Evolutionary conservation across 1,140 invertebrate species (phyloP).

Genomic region (Aphelinus atriplicis): DNA sequence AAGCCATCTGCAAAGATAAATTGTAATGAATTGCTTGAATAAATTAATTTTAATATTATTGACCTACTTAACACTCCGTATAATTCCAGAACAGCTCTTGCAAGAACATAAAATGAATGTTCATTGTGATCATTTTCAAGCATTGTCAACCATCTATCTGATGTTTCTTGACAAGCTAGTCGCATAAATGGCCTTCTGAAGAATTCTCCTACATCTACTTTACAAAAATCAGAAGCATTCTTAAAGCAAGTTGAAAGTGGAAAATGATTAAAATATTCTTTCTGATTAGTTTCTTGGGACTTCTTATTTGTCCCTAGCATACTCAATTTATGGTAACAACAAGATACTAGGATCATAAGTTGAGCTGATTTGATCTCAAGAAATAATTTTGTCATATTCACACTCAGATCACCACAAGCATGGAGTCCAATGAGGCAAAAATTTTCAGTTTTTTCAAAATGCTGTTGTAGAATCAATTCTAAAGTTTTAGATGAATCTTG

Average conservation of each 20-base stretch:
- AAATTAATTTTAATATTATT: conserved; percentile 26
- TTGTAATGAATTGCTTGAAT: background rate
- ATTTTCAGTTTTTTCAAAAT: conserved; percentile 54
- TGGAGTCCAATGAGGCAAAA: conserved; percentile 78
- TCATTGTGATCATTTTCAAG: conserved; percentile 58
- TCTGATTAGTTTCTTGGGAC: conserved; percentile 29
- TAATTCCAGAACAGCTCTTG: conserved; percentile 70
- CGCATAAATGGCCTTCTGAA: conserved; percentile 73
- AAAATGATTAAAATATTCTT: conserved; percentile 70
- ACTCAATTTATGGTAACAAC: conserved; percentile 85
- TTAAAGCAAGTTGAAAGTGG: conserved; percentile 69
- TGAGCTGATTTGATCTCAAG: conserved; percentile 69
- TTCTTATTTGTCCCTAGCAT: conserved; percentile 40
- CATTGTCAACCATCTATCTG: conserved; percentile 62
- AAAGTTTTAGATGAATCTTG: conserved; percentile 65
- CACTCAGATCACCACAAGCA: conserved; percentile 84
- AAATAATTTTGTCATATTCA: conserved; percentile 79
- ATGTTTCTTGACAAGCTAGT: conserved; percentile 71
- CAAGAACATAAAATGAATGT: conserved; percentile 70
- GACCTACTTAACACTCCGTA: conserved; percentile 68
- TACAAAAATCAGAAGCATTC: conserved; percentile 51
- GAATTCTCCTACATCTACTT: conserved; percentile 56
- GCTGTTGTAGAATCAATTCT: conserved; percentile 58
- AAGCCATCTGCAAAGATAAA: conserved; percentile 66
- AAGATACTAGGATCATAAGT: conserved; percentile 79